Percentiles rank a stretch among this genome's conserved stretches.
These are phyloP conservation scores for Nasua narica DNA, from an alignment of 2,797 vertebrate species.

Conservation along the genomic window DNA sequence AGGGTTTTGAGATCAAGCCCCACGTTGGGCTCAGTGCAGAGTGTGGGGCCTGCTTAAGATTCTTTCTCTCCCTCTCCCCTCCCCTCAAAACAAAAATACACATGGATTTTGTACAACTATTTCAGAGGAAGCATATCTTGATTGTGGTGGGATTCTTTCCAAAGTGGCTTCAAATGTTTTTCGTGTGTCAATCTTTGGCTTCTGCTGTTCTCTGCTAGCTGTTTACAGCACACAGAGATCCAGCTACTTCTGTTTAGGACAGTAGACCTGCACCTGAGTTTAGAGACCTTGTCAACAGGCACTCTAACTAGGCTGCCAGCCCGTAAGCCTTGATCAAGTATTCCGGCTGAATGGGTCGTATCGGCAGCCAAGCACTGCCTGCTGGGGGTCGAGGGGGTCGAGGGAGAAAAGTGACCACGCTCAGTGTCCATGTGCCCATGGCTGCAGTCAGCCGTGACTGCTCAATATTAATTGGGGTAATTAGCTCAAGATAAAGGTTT, in stretches of 20 bases:
- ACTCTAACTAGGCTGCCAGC: not conserved
- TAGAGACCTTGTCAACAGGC: not conserved
- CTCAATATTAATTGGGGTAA: not conserved
- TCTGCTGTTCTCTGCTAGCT: not conserved
- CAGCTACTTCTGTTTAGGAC: not conserved
- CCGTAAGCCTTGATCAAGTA: not conserved
- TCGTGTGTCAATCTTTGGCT: not conserved
- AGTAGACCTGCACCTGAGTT: not conserved
- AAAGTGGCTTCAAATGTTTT: not conserved
- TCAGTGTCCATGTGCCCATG: not conserved
- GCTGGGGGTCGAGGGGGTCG: not conserved
- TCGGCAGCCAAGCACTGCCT: not conserved
- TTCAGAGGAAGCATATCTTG: not conserved
- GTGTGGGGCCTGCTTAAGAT: not conserved
- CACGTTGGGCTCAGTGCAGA: not conserved
- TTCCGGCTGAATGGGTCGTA: not conserved
- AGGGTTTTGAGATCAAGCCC: not conserved
- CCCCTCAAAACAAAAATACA: not conserved
- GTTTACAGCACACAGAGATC: not conserved
- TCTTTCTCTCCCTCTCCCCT: not conserved
- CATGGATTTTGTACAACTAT: not conserved
- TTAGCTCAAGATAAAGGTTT: conserved; percentile 7
- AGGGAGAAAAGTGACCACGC: not conserved
- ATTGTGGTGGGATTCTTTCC: not conserved
- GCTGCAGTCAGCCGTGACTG: not conserved